phyloP scores from a whole-genome alignment of 2,113 vertebrate species.

The Machaerirhynchus nigripectus region DNA sequence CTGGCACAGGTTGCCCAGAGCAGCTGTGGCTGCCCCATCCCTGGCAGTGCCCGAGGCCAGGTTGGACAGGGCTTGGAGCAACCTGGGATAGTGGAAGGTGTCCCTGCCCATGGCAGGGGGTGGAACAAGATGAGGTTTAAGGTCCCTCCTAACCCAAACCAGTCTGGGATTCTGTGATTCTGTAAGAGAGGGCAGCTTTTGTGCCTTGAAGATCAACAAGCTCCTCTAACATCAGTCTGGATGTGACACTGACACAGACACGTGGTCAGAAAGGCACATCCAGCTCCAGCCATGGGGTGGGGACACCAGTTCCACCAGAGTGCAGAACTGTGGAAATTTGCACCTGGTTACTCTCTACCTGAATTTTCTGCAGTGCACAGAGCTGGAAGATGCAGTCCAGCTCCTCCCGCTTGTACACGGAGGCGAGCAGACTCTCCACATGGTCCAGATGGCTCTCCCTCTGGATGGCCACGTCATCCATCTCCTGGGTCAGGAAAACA shows the following conservation, averaged over 20 bases:
- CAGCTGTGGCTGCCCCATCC: neutral
- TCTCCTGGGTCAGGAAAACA: constrained; percentile 48
- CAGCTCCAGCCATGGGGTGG: neutral
- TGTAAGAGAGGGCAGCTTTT: neutral
- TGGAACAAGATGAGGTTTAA: neutral
- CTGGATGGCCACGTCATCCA: constrained; percentile 56
- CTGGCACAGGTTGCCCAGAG: neutral
- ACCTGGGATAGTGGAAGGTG: neutral
- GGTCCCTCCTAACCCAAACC: neutral
- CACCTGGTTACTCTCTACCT: constrained; percentile 31
- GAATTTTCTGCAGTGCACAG: constrained; percentile 79
- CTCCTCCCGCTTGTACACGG: constrained; percentile 38
- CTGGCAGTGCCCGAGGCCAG: no score
- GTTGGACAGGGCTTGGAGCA: neutral
- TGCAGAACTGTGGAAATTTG: rapidly evolving
- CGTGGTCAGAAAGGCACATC: neutral
- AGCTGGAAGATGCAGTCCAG: constrained; percentile 75
- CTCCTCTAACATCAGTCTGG: neutral
- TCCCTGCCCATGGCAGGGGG: neutral
- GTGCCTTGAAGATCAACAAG: neutral
- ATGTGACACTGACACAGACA: neutral
- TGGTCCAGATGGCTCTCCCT: constrained; percentile 59
- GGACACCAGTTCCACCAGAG: neutral
- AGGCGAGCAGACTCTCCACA: constrained; percentile 71
- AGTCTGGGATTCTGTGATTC: neutral